phyloP scores from a whole-genome alignment of 2,113 vertebrate genomes.

The Esox niger region DNA sequence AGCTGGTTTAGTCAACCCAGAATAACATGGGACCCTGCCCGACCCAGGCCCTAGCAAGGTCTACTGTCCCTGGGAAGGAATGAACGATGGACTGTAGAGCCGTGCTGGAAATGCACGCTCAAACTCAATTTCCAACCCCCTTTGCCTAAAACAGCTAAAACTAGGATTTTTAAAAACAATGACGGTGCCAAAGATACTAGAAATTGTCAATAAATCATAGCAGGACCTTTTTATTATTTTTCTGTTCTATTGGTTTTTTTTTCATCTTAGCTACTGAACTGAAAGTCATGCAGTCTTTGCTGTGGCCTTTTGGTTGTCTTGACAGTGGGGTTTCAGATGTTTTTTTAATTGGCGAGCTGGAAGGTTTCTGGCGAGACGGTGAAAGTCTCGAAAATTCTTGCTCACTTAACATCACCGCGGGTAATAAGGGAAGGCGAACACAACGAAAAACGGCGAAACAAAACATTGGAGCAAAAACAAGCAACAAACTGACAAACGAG shows the following conservation, averaged over 20 bases:
- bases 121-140: constrained; percentile 62
- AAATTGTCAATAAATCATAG: constrained; percentile 68
- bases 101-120: constrained; percentile 42
- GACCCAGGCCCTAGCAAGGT: not conserved
- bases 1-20: not conserved
- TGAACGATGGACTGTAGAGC: constrained; percentile 40
- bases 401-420: constrained; percentile 56
- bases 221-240: constrained; percentile 39
- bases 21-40: not conserved
- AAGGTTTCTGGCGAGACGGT: constrained; percentile 49
- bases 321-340: constrained; percentile 55
- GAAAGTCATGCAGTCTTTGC: constrained; percentile 47
- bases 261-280: constrained; percentile 53
- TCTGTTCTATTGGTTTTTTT: constrained; percentile 20
- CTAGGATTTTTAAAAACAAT: constrained; percentile 69
- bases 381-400: constrained; percentile 56
- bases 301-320: constrained; percentile 56
- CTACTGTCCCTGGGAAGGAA: constrained; percentile 21
- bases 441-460: constrained; percentile 12
- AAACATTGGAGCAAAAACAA: constrained; percentile 42
- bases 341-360: constrained; percentile 46
- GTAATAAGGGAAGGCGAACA: constrained; percentile 29
- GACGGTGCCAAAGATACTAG: constrained; percentile 64
- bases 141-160: constrained; percentile 76
- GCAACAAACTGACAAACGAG: constrained; percentile 42